Evolutionary conservation across 2,113 vertebrate genomes (phyloP), one percentile per base, ranked within the genome.

Genomic region (Anolis sagrei): DNA sequence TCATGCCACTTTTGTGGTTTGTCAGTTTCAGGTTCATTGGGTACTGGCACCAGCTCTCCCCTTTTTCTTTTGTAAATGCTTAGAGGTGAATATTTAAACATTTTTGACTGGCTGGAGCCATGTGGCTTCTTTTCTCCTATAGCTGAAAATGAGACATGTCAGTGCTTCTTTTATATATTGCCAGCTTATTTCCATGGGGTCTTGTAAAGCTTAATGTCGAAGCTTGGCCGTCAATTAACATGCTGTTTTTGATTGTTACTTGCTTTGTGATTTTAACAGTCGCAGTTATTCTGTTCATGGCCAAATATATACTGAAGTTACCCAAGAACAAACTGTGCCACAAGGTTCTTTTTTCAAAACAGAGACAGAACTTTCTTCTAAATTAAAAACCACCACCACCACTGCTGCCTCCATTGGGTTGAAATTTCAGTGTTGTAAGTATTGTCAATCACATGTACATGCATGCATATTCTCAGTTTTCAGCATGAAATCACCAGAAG

Each of bases 181-280:
- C 18, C 5, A 88, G 54, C 51, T 86, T 69, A 87, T 14, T 90
- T 82, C 77, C 85, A 79, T 86, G 75, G 87, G 83, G 84, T 76
- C 10, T 84, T 69, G 77, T 62, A 93, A 58, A 84, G 58, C 69
- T 16, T 66, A 83, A 70, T 32, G 84, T 86, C 79, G 66, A 87
- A 89, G 86, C 61, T 90, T 66, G 82, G 70, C 80, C 72, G 87
- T 54, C 36, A 83, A 79, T 88, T 83, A 86, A 69, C 79, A 87
- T 87, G 62, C 39, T 74, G 1, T 68, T 92, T 85, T 66, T 93
- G 85, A 84, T 91, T 91, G 64, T 76, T 89, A 25, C 88, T 92
- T 87, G 36, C 78, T 93, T 82, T 92, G 44, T 88, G 91, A 32
- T 88, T 90, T 89, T 86, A 61, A 85, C 68, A 81, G 8, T 80